Evolutionary conservation across 2,113 vertebrate genomes (phyloP).

Genomic region (Cranoglanis bouderius): DNA sequence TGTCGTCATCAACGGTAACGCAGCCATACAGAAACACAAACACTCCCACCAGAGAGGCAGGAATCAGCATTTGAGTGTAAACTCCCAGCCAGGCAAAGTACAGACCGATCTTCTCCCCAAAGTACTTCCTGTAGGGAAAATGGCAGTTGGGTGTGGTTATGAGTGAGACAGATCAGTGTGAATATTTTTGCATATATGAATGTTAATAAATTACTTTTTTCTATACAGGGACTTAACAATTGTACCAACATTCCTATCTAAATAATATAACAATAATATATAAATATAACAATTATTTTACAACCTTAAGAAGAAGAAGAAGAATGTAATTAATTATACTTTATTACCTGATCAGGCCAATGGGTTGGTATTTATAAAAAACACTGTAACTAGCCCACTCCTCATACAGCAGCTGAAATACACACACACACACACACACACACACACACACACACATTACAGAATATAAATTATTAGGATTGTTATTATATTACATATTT

Average conservation of each 20-base stretch:
- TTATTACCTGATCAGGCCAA: conserved; percentile 87
- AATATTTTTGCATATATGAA: neutral
- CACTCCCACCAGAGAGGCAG: conserved; percentile 90
- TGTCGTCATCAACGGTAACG: conserved; percentile 90
- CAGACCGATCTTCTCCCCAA: conserved; percentile 96
- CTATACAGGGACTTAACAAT: neutral
- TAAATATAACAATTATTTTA: neutral
- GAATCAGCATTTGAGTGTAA: conserved; percentile 98
- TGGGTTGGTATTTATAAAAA: conserved; percentile 97
- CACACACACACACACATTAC: neutral
- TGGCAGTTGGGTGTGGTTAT: neutral
- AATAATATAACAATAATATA: neutral
- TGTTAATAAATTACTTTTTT: neutral
- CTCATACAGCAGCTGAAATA: conserved; percentile 87
- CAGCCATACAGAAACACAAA: conserved; percentile 97
- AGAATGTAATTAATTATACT: neutral
- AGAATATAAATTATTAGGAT: neutral
- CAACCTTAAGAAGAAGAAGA: neutral
- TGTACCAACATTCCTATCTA: neutral
- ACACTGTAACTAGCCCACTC: conserved; percentile 96
- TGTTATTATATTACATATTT: neutral
- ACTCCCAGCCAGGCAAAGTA: conserved; percentile 98
- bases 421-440: conserved; percentile 41
- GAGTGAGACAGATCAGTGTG: neutral
- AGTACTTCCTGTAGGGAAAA: conserved; percentile 84